phyloP scores from a whole-genome alignment of 2,888 invertebrate genomes.

The Heteromyza rotundicornis region DNA sequence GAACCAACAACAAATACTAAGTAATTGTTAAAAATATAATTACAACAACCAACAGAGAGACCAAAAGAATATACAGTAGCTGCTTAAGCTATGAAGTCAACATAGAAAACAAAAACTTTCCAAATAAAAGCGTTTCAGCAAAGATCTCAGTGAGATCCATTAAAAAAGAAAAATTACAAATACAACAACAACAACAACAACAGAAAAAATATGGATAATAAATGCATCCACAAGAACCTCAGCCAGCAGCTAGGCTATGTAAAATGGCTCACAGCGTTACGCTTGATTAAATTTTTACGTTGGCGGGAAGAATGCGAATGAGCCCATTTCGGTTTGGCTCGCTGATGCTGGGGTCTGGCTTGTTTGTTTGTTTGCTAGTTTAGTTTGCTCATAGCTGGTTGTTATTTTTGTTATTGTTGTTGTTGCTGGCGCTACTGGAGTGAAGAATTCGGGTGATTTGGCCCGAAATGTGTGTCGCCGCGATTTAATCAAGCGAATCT shows the following conservation, averaged over 20 bases:
- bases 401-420: conserved; percentile 2
- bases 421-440: conserved; percentile 6
- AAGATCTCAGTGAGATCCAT: neutral
- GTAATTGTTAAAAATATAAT: neutral
- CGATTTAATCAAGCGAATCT: conserved; percentile 24
- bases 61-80: conserved; percentile 1
- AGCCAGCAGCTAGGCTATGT: neutral
- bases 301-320: conserved; percentile 5
- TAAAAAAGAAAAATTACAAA: no score
- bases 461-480: conserved; percentile 21
- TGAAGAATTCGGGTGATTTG: conserved; percentile 13
- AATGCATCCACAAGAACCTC: neutral
- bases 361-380: no score
- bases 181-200: neutral
- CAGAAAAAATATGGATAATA: neutral
- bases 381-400: neutral
- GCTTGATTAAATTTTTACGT: conserved; percentile 12
- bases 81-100: neutral
- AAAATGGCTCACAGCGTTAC: neutral
- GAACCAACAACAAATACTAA: no score
- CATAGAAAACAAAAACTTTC: neutral
- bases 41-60: conserved; percentile 4
- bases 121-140: neutral
- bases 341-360: neutral
- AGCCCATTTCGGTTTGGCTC: neutral